phyloP scores from a whole-genome alignment of 2,888 invertebrate species.

The Psylliodes chrysocephalus region DNA sequence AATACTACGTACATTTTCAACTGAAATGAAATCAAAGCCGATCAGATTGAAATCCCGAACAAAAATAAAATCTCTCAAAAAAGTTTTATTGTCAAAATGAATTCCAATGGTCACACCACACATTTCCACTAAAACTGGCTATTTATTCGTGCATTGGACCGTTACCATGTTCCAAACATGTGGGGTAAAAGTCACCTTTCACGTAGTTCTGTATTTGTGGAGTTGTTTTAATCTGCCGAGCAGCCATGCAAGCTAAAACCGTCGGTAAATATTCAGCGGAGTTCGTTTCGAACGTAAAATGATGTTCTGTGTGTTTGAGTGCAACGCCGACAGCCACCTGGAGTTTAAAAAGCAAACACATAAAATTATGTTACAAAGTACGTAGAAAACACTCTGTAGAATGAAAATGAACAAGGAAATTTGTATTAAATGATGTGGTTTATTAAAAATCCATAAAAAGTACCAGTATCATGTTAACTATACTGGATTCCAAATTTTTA shows the following conservation, averaged over 20 bases:
- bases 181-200: conserved; percentile 30
- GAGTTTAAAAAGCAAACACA: not conserved
- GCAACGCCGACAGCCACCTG: not conserved
- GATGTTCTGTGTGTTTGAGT: conserved; percentile 5
- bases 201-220: conserved; percentile 31
- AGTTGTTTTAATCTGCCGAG: conserved; percentile 30
- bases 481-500: no score
- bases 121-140: conserved; percentile 9
- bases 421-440: no score
- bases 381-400: not conserved
- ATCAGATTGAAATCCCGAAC: no score
- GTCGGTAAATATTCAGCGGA: conserved; percentile 28
- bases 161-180: conserved; percentile 22
- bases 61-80: no score
- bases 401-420: no score
- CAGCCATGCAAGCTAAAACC: conserved; percentile 32
- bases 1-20: no score
- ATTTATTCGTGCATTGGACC: conserved; percentile 21
- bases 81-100: conserved; percentile 12
- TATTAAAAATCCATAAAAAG: no score
- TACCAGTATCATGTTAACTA: no score
- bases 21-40: no score
- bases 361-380: not conserved
- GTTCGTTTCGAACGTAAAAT: conserved; percentile 23
- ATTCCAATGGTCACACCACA: conserved; percentile 20